Base-by-base conservation (phyloP, 2,113 vertebrate genomes). In the Tachysurus vachellii region DNA sequence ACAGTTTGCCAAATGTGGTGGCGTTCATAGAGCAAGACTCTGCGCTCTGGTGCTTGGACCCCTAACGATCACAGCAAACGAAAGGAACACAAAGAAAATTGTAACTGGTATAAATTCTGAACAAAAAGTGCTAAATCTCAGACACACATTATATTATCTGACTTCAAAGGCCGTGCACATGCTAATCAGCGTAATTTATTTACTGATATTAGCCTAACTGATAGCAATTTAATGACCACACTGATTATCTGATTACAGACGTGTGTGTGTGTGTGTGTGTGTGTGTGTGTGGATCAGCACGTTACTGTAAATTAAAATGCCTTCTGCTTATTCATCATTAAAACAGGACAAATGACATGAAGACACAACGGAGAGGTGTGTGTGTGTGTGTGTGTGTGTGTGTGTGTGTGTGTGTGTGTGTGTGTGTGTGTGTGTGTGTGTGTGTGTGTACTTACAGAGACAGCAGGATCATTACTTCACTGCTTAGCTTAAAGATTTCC, bases 171-270 rank as follows among this genome's bases (percentile, higher is more conserved):
- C 53, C 8, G 19, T 80, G n/a, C 61, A 62, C 31, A 77, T 77
- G 64, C 59, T 84, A 79, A 76, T 87, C 61, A 61, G 42, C 2
- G 26, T 14, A 26, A 57, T 16, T 82, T 89, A 53, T 85, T 85
- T n/a, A n/a, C 68, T 64, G 62, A 44, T 28, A 56, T 82, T 59
- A 9, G n/a, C 47, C 59, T 61, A 87, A 82, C 68, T 80, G 82
- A 85, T 21, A 19, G 70, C 13, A 5, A 62, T 81, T 84, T 87
- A 84, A 87, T 85, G 88, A 83, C 68, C 81, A n/a, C 11, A 28
- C 85, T 85, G 86, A 84, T 79, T 64, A 82, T 90, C 53, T 82
- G 81, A 87, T 87, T 87, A 86, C 81, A 80, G 23, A 59, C 70
- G 50, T 17, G 66, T 42, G 26, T 26, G 23, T 54, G 64, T 62